Percentiles rank a stretch among this genome's conserved stretches.
Evolutionary conservation across 1,140 invertebrate species (phyloP).

Genomic region (Bicyclus anynana): DNA sequence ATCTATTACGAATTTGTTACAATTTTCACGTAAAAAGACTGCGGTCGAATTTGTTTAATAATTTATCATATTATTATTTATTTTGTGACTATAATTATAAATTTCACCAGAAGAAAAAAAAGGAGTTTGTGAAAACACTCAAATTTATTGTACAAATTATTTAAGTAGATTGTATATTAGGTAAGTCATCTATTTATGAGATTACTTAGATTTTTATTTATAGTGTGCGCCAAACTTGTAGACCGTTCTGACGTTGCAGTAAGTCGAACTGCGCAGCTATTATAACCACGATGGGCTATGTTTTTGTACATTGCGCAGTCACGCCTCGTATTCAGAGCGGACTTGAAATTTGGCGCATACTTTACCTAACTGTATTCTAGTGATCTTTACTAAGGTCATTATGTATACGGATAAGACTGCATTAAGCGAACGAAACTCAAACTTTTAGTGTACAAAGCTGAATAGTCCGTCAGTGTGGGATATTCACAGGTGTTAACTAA

Average conservation of each 20-base stretch:
- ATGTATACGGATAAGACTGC: constrained; percentile 62
- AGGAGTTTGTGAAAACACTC: constrained; percentile 47
- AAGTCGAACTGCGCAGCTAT: too few species aligned
- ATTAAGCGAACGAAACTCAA: constrained; percentile 53
- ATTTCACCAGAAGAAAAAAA: constrained; percentile 40
- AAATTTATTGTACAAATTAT: constrained; percentile 75
- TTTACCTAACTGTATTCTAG: constrained; percentile 65
- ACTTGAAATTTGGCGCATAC: too few species aligned
- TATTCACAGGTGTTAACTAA: constrained; percentile 5
- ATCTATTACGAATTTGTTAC: constrained; percentile 55
- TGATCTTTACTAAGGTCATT: constrained; percentile 60
- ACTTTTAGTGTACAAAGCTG: constrained; percentile 21
- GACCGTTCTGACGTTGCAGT: too few species aligned
- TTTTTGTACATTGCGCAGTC: too few species aligned
- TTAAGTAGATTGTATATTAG: constrained; percentile 61
- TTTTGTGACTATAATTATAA: constrained; percentile 63
- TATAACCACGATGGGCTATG: too few species aligned
- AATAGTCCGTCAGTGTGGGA: constrained; percentile 23
- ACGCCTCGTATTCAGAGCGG: too few species aligned
- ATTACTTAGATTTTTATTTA: constrained; percentile 67
- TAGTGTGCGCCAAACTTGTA: too few species aligned
- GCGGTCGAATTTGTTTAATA: constrained; percentile 65
- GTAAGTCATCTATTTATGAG: constrained; percentile 72
- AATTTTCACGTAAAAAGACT: constrained; percentile 63
- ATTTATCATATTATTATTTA: constrained; percentile 73